Evolutionary conservation across 2,797 vertebrate species (phyloP).

Genomic region (Notoglanidium macrostoma): DNA sequence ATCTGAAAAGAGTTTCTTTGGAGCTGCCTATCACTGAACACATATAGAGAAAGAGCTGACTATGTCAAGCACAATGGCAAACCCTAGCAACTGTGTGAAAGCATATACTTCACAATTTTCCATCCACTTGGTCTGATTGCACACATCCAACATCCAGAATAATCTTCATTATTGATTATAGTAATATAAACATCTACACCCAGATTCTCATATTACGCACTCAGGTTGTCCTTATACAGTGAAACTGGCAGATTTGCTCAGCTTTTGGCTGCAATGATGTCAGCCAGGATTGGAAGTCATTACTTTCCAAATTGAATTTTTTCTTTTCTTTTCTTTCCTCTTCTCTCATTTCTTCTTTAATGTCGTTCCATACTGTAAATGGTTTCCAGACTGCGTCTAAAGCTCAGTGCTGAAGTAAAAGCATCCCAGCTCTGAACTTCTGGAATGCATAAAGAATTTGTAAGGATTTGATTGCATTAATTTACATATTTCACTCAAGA

Average conservation of each 20-base stretch:
- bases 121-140: constrained; percentile 20
- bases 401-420: constrained; percentile 24
- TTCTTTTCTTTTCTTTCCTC: constrained; percentile 32
- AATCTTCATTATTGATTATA: background rate
- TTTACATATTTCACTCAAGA: background rate
- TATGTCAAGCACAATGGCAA: constrained; percentile 9
- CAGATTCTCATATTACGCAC: background rate
- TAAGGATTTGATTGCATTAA: background rate
- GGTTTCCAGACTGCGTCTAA: constrained; percentile 53
- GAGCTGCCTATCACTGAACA: background rate
- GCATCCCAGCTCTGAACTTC: constrained; percentile 43
- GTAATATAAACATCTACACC: background rate
- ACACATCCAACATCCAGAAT: constrained; percentile 47
- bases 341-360: constrained; percentile 21
- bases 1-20: background rate
- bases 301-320: constrained; percentile 23
- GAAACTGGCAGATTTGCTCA: constrained; percentile 10
- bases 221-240: constrained; percentile 37
- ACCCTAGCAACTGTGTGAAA: background rate
- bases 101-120: constrained; percentile 7
- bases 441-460: constrained; percentile 34
- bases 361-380: constrained; percentile 51
- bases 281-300: constrained; percentile 41
- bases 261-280: constrained; percentile 22
- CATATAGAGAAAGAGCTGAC: background rate